Base-by-base conservation (phyloP, 2,797 vertebrate species). In the Rhinichthys osculus region DNA sequence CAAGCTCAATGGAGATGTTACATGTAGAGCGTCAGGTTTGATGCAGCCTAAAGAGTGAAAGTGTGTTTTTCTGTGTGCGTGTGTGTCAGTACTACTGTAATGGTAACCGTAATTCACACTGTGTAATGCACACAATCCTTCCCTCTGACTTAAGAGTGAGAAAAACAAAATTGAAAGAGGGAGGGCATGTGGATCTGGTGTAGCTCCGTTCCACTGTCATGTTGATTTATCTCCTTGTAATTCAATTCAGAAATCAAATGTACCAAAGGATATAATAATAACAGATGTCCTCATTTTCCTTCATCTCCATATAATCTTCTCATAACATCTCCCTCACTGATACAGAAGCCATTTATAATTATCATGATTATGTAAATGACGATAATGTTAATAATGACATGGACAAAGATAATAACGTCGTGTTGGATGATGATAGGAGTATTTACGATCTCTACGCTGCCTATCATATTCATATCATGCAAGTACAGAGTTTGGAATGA, bases 201-300 rank as follows among this genome's bases (percentile, higher is more conserved):
- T 40, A 21, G 50, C 78, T 81, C 44, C 7, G 42, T 83, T 84
- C 76, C 86, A 79, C 86, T 73, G 82, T 81, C 77, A 69, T 70
- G 47, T 74, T 84, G 69, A 81, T 84, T 87, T 87, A 62, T 69
- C 76, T 59, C 77, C 59, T 16, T n/a, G 42, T 74, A 66, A 72
- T 80, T 66, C 54, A 69, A 71, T 87, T 84, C 82, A 77, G 62
- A 81, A 76, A 87, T 85, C 78, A 85, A 85, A 88, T 71, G 73
- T 78, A 78, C 47, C 66, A 80, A 66, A 81, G 38, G 35, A 62
- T 62, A 54, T 72, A 71, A 54, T 78, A 62, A 85, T 66, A 81
- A 74, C 42, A 78, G 30, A 85, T 85, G 83, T 72, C 79, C 79
- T 69, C 64, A 86, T 83, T 83, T 83, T 78, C 50, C 81, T 71